Conservation (phyloP, 2,797 vertebrate genomes). For the Takifugu ocellatus region DNA sequence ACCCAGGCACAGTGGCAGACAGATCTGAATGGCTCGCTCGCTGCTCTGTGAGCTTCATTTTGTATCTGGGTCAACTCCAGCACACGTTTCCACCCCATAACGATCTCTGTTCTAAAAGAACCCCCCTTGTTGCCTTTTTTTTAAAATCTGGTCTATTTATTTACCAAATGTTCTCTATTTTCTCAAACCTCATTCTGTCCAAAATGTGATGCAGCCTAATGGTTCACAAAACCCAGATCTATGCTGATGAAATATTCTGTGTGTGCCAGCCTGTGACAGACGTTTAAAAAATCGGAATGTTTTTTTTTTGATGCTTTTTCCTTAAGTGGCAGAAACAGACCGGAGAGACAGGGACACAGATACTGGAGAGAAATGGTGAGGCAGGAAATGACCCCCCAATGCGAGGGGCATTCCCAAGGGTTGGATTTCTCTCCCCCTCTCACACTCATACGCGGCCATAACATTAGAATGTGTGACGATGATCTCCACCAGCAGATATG, state of each 20-base stretch:
- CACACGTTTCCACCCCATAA: slow-evolving; percentile 19
- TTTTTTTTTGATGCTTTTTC: slow-evolving; percentile 48
- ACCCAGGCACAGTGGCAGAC: slow-evolving; percentile 31
- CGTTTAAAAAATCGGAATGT: slow-evolving; percentile 33
- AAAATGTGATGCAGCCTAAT: not conserved
- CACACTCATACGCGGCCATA: slow-evolving; percentile 23
- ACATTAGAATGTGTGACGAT: slow-evolving; percentile 25
- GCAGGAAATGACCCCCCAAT: slow-evolving; percentile 69
- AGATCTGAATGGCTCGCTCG: slow-evolving; percentile 33
- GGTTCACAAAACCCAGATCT: slow-evolving; percentile 1
- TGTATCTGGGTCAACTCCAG: slow-evolving; percentile 59
- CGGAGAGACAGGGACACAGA: slow-evolving; percentile 15
- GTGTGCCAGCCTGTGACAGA: slow-evolving; percentile 25
- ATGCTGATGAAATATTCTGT: slow-evolving; percentile 14
- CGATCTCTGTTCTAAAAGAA: slow-evolving; percentile 13
- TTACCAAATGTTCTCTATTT: not conserved
- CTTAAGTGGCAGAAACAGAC: slow-evolving; percentile 1
- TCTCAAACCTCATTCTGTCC: slow-evolving; percentile 1
- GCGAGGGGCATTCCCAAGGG: slow-evolving; percentile 54
- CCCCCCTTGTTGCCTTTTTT: slow-evolving; percentile 10
- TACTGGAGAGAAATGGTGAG: slow-evolving; percentile 37
- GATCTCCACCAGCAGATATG: slow-evolving; percentile 53
- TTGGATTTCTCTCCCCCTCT: slow-evolving; percentile 35
- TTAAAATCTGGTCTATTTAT: not conserved
- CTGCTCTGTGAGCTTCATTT: slow-evolving; percentile 33